phyloP scores from a whole-genome alignment of 2,888 invertebrate species.

The Nowickia ferox region DNA sequence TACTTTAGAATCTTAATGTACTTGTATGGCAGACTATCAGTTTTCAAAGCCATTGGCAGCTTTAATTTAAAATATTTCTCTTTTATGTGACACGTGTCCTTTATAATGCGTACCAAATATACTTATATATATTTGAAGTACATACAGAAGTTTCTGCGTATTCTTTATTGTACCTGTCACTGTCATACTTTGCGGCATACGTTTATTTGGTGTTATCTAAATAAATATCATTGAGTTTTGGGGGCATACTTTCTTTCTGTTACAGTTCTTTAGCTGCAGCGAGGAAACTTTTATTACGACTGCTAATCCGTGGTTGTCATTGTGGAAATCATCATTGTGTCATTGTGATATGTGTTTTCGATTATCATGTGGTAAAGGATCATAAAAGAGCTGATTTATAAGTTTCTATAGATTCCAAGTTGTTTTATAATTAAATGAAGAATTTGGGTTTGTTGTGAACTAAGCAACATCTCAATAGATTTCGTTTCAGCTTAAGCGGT shows the following conservation, averaged over 20 bases:
- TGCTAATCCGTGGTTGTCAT: constrained; percentile 20
- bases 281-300: neutral
- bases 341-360: neutral
- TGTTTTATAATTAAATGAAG: too few species aligned
- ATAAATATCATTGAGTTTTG: constrained; percentile 31
- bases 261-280: neutral
- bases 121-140: constrained; percentile 3
- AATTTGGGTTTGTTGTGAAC: too few species aligned
- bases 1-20: constrained; percentile 44
- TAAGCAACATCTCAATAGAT: too few species aligned
- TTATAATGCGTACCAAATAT: constrained; percentile 20
- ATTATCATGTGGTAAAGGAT: constrained; percentile 25
- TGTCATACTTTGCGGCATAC: constrained; percentile 79
- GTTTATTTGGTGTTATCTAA: constrained; percentile 55
- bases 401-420: neutral
- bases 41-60: constrained; percentile 58
- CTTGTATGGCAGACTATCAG: constrained; percentile 48
- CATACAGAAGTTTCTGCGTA: neutral
- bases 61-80: constrained; percentile 57
- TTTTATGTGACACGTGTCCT: constrained; percentile 61
- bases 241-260: constrained; percentile 10
- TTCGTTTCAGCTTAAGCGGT: too few species aligned
- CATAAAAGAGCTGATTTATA: neutral
- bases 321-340: too few species aligned
- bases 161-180: constrained; percentile 78